These are phyloP conservation scores for Amphibalanus amphitrite DNA, from an alignment of 1,140 invertebrate species.

Conservation along the genomic window DNA sequence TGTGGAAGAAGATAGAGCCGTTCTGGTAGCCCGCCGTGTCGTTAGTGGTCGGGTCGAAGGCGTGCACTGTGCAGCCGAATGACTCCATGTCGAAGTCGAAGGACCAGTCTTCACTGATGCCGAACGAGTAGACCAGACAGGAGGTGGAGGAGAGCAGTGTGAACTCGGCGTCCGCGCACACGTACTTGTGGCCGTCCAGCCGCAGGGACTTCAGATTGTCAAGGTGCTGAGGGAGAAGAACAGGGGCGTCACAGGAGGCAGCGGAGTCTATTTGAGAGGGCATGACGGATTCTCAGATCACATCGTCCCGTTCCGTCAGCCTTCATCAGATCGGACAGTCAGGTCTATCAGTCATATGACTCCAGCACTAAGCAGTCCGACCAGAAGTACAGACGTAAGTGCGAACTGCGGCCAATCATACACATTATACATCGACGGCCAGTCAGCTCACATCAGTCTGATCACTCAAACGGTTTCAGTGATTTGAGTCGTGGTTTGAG, in stretches of 20 bases:
- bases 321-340: neutral
- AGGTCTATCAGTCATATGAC: too few species aligned
- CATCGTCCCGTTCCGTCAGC: too few species aligned
- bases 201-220: too few species aligned
- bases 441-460: too few species aligned
- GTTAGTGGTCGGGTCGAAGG: slow-evolving; percentile 19
- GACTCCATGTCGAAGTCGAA: slow-evolving; percentile 19
- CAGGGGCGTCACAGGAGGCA: neutral
- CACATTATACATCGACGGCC: too few species aligned
- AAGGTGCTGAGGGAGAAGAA: neutral
- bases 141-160: slow-evolving; percentile 5
- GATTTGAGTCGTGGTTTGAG: too few species aligned
- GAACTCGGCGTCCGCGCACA: slow-evolving; percentile 15
- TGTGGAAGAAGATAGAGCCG: neutral
- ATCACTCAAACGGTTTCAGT: too few species aligned
- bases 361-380: too few species aligned
- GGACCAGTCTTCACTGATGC: slow-evolving; percentile 20
- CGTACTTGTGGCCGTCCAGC: slow-evolving; percentile 15
- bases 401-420: too few species aligned
- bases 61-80: slow-evolving; percentile 20
- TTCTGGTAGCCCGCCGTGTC: neutral
- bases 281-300: too few species aligned
- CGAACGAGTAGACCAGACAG: slow-evolving; percentile 19
- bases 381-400: too few species aligned
- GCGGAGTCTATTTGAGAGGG: neutral